These are phyloP conservation scores for Agrochola circellaris DNA, from an alignment of 2,888 invertebrate species.

Conservation along the genomic window DNA sequence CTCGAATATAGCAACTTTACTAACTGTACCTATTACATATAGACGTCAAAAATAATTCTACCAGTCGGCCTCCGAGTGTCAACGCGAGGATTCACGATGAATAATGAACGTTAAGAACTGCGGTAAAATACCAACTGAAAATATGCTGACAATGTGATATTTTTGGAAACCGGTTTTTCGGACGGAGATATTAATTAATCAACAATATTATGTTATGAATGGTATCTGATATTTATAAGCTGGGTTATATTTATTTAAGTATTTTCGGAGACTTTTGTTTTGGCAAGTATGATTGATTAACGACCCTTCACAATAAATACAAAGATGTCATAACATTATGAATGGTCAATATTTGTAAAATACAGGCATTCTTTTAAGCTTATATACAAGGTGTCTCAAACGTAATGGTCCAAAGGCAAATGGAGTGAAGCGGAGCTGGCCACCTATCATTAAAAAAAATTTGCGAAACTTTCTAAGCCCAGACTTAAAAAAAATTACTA, in stretches of 20 bases:
- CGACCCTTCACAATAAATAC: neutral
- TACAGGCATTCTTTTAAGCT: neutral
- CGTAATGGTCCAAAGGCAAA: too few relatives aligned
- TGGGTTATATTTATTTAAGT: neutral
- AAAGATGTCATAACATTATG: neutral
- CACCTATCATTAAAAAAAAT: too few relatives aligned
- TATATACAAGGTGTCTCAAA: too few relatives aligned
- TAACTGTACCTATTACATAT: too few relatives aligned
- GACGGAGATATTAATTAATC: slow-evolving; percentile 39
- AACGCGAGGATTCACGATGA: slow-evolving; percentile 27
- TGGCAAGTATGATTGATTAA: neutral
- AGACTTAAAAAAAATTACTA: too few relatives aligned
- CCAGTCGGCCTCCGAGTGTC: neutral
- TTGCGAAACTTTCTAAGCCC: too few relatives aligned
- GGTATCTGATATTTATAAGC: slow-evolving; percentile 6
- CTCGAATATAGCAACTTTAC: neutral
- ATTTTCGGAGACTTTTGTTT: neutral
- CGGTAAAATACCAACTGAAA: slow-evolving; percentile 8
- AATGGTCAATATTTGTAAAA: neutral
- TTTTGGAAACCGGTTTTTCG: slow-evolving; percentile 1
- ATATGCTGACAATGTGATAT: slow-evolving; percentile 14
- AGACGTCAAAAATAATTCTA: slow-evolving; percentile 6
- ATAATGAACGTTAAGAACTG: slow-evolving; percentile 28
- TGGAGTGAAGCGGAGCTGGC: too few relatives aligned
- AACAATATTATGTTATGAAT: slow-evolving; percentile 3